Evolutionary conservation across 2,113 vertebrate genomes (phyloP).

Genomic region (Sander lucioperca): DNA sequence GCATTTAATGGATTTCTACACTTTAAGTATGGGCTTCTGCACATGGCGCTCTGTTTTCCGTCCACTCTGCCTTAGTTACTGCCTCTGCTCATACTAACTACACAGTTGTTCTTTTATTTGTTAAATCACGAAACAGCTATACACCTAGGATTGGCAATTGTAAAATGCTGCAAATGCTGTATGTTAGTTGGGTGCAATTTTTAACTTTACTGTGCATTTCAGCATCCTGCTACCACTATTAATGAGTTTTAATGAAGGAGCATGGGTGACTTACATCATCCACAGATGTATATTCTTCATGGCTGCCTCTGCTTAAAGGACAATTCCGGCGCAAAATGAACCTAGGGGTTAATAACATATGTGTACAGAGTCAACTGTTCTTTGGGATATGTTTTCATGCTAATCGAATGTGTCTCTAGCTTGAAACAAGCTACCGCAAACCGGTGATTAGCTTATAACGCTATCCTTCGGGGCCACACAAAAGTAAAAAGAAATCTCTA

Average conservation of each 20-base stretch:
- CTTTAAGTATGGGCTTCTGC: constrained; percentile 32
- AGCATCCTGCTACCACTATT: constrained; percentile 14
- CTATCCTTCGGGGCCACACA: too few relatives aligned
- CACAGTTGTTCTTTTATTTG: constrained; percentile 41
- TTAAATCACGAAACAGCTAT: constrained; percentile 31
- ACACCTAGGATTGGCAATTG: neutral
- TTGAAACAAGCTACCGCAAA: too few relatives aligned
- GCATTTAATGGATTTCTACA: constrained; percentile 43
- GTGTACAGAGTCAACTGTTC: too few relatives aligned
- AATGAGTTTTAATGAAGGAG: constrained; percentile 5
- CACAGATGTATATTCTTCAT: constrained; percentile 43
- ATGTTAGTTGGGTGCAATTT: neutral
- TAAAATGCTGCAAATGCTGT: constrained; percentile 10
- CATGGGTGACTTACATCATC: constrained; percentile 33
- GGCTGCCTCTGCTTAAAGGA: constrained; percentile 11
- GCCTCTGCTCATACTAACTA: constrained; percentile 39
- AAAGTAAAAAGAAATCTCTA: too few relatives aligned
- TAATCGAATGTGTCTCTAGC: too few relatives aligned
- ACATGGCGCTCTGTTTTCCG: constrained; percentile 39
- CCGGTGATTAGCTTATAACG: too few relatives aligned
- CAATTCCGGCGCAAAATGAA: too few relatives aligned
- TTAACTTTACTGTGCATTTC: constrained; percentile 2
- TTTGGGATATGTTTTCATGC: too few relatives aligned
- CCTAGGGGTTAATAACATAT: too few relatives aligned
- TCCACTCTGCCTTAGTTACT: constrained; percentile 27